Conservation (phyloP, 2,888 invertebrate genomes). For the Diarsia brunnea region DNA sequence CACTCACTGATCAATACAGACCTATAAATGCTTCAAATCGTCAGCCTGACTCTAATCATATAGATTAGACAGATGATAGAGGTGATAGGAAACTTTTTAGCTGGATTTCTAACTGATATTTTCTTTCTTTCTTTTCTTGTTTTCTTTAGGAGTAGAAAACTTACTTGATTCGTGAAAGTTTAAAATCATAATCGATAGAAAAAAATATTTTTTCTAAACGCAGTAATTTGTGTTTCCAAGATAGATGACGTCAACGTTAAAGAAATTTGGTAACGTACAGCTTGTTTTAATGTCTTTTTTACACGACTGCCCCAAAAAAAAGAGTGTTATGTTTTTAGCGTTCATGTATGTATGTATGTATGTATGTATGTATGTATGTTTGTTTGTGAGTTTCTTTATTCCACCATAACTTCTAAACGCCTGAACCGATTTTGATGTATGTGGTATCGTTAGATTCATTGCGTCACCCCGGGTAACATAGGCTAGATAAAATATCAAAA, state of each 20-base stretch:
- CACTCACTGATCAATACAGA: conserved; percentile 85
- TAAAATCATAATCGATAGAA: background rate
- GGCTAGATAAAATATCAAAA: too few relatives aligned
- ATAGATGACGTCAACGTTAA: background rate
- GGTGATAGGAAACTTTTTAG: background rate
- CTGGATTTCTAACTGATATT: background rate
- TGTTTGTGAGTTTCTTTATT: too few relatives aligned
- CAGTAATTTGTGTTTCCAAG: background rate
- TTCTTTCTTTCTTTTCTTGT: too few relatives aligned
- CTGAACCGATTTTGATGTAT: too few relatives aligned
- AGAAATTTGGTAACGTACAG: background rate
- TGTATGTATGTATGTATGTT: too few relatives aligned
- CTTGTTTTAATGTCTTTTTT: background rate
- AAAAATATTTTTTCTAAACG: background rate
- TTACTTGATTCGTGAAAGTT: background rate
- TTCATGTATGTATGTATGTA: too few relatives aligned
- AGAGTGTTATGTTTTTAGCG: too few relatives aligned
- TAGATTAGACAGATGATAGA: conserved; percentile 62
- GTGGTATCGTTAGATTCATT: too few relatives aligned
- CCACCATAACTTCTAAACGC: too few relatives aligned
- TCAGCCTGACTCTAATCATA: conserved; percentile 65
- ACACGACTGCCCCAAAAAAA: too few relatives aligned
- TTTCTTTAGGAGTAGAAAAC: background rate
- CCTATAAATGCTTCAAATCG: conserved; percentile 85
- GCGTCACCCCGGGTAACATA: too few relatives aligned